A percentile compares a stretch with the other conserved stretches of the same genome.
phyloP scores from a whole-genome alignment of 2,113 vertebrate species.

The Ammospiza caudacuta region DNA sequence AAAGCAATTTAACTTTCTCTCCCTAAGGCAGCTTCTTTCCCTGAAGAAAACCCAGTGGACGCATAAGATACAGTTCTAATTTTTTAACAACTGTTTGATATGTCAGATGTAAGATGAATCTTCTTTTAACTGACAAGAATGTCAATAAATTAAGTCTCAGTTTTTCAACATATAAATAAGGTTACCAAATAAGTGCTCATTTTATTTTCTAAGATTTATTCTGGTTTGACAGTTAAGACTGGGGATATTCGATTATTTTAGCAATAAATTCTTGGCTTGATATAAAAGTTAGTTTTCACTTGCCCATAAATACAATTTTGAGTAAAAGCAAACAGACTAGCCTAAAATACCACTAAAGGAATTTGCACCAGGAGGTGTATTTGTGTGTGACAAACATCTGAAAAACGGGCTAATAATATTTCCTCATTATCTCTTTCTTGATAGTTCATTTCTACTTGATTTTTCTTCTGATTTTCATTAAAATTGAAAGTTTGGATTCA shows the following conservation, averaged over 20 bases:
- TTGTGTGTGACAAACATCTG: neutral
- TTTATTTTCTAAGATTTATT: neutral
- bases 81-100: neutral
- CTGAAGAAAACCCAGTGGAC: neutral
- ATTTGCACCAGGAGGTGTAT: neutral
- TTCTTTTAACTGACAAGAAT: neutral
- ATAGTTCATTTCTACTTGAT: neutral
- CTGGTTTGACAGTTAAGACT: neutral
- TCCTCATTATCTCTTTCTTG: neutral
- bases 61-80: neutral
- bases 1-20: neutral
- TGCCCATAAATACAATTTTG: neutral
- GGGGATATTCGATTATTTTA: neutral
- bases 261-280: neutral
- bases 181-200: neutral
- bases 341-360: neutral
- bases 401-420: neutral
- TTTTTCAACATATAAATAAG: neutral
- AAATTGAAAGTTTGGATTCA: neutral
- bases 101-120: neutral
- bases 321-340: neutral
- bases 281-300: neutral
- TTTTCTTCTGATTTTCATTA: neutral
- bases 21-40: neutral
- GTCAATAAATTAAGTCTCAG: neutral